These are phyloP conservation scores for Aphodius granarius DNA, from an alignment of 2,888 invertebrate genomes.

Conservation along the genomic window DNA sequence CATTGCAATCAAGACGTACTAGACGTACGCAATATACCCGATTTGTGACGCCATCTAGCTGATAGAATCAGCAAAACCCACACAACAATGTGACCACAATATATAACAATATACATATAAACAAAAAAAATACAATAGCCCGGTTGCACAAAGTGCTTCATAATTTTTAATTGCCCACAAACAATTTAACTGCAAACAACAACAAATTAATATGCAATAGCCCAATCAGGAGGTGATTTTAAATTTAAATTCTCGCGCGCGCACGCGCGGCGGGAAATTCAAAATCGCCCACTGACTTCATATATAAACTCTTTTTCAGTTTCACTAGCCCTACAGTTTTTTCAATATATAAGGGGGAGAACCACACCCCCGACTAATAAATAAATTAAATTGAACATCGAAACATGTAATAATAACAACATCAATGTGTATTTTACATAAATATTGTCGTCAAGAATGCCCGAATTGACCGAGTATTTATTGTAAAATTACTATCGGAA, in stretches of 20 bases:
- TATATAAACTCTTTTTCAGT: constrained; percentile 28
- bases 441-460: constrained; percentile 54
- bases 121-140: constrained; percentile 49
- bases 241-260: constrained; percentile 19
- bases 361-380: constrained; percentile 9
- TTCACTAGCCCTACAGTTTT: background rate
- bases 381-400: too few species aligned
- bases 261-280: constrained; percentile 23
- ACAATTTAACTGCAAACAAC: constrained; percentile 33
- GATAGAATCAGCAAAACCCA: background rate
- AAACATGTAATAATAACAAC: background rate
- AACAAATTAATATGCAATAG: constrained; percentile 51
- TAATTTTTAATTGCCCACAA: constrained; percentile 53
- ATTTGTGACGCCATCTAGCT: constrained; percentile 12
- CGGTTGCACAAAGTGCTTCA: constrained; percentile 57
- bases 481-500: constrained; percentile 52
- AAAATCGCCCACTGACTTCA: constrained; percentile 43
- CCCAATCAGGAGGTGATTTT: constrained; percentile 47
- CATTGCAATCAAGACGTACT: background rate
- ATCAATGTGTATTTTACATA: constrained; percentile 52
- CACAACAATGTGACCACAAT: background rate
- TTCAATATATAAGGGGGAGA: constrained; percentile 22
- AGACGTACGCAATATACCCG: background rate
- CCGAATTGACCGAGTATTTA: constrained; percentile 56
- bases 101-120: constrained; percentile 15